Conservation (phyloP, 2,888 invertebrate genomes). For the Fragum fragum region DNA sequence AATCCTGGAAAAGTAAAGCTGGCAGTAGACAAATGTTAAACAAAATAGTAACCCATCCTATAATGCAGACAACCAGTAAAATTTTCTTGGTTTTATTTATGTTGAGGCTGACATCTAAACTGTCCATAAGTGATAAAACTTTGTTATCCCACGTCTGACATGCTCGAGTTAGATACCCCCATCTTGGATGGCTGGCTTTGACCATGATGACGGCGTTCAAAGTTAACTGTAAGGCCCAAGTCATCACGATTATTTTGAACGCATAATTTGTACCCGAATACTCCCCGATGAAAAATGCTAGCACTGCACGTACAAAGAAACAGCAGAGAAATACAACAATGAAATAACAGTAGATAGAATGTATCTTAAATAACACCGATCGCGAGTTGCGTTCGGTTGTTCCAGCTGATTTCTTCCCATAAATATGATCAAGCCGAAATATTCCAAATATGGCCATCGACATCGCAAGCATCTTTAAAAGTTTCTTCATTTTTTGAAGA, state of each 20-base stretch:
- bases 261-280: background rate
- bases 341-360: background rate
- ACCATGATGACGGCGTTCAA: conserved; percentile 11
- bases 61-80: background rate
- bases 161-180: background rate
- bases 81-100: background rate
- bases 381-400: background rate
- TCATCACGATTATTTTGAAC: background rate
- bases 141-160: conserved; percentile 18
- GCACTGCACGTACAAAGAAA: background rate
- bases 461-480: background rate
- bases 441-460: conserved; percentile 27
- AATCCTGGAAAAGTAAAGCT: background rate
- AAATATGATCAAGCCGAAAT: conserved; percentile 2
- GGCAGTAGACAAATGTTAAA: conserved; percentile 11
- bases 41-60: background rate
- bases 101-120: conserved; percentile 1
- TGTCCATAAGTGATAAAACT: conserved; percentile 7
- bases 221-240: conserved; percentile 1
- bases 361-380: background rate
- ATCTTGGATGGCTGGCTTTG: conserved; percentile 28
- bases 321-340: background rate
- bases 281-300: conserved; percentile 12
- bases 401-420: background rate
- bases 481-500: background rate